A percentile compares a stretch with the other conserved stretches of the same genome.
Conservation (phyloP, 2,113 vertebrate genomes). For the Proteles cristata region DNA sequence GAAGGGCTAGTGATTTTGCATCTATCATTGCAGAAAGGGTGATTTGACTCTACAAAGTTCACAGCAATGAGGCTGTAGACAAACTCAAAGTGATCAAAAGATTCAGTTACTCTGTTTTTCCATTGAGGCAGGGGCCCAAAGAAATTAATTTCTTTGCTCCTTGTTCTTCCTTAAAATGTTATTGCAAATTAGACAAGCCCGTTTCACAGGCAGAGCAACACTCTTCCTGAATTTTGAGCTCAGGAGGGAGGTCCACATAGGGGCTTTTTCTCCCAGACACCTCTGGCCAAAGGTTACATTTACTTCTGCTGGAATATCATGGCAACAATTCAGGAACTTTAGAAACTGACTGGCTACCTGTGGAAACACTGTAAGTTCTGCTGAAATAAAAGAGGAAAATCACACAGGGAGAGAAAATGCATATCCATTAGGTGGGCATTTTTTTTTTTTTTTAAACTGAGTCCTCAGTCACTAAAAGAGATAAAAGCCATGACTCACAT, state of each 20-base stretch:
- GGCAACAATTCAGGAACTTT: background rate
- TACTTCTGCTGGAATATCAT: background rate
- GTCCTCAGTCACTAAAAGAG: slow-evolving; percentile 75
- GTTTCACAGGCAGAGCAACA: background rate
- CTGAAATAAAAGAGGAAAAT: slow-evolving; percentile 59
- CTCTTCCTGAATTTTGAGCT: background rate
- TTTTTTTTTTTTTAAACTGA: slow-evolving; percentile 65
- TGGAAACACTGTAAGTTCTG: slow-evolving; percentile 19
- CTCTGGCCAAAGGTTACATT: background rate
- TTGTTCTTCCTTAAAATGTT: background rate
- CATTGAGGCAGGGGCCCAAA: background rate
- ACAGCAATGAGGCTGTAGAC: background rate
- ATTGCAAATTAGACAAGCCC: background rate
- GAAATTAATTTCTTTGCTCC: background rate
- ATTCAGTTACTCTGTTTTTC: background rate
- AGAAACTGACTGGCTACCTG: slow-evolving; percentile 19
- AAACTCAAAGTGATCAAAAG: background rate
- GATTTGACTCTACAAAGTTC: background rate
- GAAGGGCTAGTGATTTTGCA: too few relatives aligned
- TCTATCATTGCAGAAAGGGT: background rate
- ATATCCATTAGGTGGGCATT: slow-evolving; percentile 49
- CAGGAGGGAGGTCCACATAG: background rate
- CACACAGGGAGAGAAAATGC: slow-evolving; percentile 56
- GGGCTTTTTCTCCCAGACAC: background rate
- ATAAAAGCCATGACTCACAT: slow-evolving; percentile 77